Evolutionary conservation across 2,797 vertebrate genomes (phyloP).

Genomic region (Chrysolophus pictus): DNA sequence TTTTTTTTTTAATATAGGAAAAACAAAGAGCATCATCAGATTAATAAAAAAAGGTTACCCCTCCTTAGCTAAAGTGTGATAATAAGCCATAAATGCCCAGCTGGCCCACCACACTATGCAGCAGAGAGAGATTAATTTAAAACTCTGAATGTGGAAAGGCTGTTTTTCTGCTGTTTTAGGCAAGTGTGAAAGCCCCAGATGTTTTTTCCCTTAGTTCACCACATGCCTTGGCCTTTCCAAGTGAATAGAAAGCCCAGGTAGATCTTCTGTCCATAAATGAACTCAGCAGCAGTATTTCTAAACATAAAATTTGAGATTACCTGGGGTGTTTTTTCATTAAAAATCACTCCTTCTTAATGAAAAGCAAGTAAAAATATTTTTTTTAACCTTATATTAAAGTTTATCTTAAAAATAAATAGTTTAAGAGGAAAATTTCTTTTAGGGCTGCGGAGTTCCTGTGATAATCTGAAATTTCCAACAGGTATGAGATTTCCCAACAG

Average conservation of each 20-base stretch:
- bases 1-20: not conserved
- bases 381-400: not conserved
- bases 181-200: not conserved
- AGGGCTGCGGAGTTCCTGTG: not conserved
- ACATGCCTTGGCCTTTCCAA: conserved; percentile 5
- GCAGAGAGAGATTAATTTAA: not conserved
- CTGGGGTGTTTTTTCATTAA: not conserved
- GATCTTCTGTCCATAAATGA: not conserved
- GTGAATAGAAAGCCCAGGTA: not conserved
- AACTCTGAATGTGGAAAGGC: not conserved
- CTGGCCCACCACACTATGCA: not conserved
- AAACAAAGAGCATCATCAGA: not conserved
- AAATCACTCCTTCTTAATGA: not conserved
- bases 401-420: not conserved
- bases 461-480: not conserved
- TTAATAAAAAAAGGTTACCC: not conserved
- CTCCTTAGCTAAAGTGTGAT: not conserved
- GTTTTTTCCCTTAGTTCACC: not conserved
- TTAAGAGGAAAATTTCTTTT: not conserved
- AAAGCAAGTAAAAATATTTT: not conserved
- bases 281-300: not conserved
- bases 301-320: not conserved
- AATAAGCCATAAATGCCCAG: not conserved
- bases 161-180: not conserved
- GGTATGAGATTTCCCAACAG: not conserved